These are phyloP conservation scores for Aspidiotus rigidus DNA, from an alignment of 2,888 invertebrate genomes.

Conservation along the genomic window DNA sequence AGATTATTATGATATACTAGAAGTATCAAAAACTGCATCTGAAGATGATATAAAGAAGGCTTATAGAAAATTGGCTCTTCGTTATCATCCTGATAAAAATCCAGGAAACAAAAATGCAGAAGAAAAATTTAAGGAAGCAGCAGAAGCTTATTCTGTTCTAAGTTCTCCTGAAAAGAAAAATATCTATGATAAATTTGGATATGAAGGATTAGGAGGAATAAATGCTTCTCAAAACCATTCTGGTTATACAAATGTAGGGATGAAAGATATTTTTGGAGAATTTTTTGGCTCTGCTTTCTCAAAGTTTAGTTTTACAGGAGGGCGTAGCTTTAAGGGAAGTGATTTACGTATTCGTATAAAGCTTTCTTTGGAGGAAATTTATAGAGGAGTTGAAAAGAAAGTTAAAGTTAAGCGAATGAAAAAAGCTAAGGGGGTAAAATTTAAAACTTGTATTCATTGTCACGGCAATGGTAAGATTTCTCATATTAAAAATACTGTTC, in stretches of 20 bases:
- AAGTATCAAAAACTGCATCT: background rate
- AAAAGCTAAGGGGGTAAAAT: background rate
- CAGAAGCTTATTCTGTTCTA: background rate
- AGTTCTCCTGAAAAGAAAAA: background rate
- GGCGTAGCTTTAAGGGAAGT: background rate
- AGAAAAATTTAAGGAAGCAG: background rate
- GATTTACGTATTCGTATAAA: background rate
- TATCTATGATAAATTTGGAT: background rate
- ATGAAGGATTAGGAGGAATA: background rate
- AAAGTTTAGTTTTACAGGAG: background rate
- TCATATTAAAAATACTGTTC: background rate
- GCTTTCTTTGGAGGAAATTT: background rate
- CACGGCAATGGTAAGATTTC: background rate
- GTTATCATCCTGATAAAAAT: background rate
- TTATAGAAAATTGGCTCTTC: background rate
- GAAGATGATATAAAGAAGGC: background rate
- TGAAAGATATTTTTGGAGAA: background rate
- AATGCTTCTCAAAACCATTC: background rate
- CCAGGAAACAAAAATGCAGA: background rate
- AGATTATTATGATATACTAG: background rate
- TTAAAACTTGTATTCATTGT: background rate
- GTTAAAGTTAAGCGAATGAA: background rate
- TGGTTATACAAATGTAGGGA: background rate
- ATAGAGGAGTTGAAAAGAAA: background rate
- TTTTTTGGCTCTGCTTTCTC: background rate